Percentiles rank a stretch among this genome's conserved stretches.
Conservation (phyloP, 1,140 invertebrate genomes). For the Heliconius himera region DNA sequence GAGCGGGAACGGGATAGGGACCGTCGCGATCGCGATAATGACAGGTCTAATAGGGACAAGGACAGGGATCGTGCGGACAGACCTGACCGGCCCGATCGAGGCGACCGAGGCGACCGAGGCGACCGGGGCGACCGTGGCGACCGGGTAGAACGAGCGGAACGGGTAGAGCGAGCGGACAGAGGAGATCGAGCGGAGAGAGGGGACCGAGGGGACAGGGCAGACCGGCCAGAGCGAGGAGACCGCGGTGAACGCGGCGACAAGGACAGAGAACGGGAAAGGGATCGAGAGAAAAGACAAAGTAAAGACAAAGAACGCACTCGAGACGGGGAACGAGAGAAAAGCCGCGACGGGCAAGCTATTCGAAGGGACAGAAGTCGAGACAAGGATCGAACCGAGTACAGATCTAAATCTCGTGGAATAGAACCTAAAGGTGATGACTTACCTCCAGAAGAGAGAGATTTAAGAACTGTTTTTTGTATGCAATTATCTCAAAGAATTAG, state of each 20-base stretch:
- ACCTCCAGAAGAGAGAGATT: slow-evolving; percentile 98
- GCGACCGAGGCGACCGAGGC: background rate
- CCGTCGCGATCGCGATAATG: slow-evolving; percentile 38
- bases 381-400: slow-evolving; percentile 66
- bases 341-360: slow-evolving; percentile 50
- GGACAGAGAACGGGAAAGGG: slow-evolving; percentile 65
- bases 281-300: slow-evolving; percentile 64
- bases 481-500: slow-evolving; percentile 96
- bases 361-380: slow-evolving; percentile 57
- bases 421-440: slow-evolving; percentile 86
- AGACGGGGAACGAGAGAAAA: slow-evolving; percentile 53
- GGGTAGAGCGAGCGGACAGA: background rate
- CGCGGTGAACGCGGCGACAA: slow-evolving; percentile 51
- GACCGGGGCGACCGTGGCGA: background rate
- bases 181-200: background rate
- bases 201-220: background rate
- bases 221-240: background rate
- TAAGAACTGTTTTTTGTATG: slow-evolving; percentile 99
- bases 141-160: background rate
- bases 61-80: slow-evolving; percentile 36
- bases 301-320: slow-evolving; percentile 65
- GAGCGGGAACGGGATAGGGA: no score
- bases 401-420: slow-evolving; percentile 72
- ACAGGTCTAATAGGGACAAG: slow-evolving; percentile 48
- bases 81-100: background rate